Conservation (phyloP, 2,797 vertebrate genomes). For the Pseudochaenichthys georgianus region DNA sequence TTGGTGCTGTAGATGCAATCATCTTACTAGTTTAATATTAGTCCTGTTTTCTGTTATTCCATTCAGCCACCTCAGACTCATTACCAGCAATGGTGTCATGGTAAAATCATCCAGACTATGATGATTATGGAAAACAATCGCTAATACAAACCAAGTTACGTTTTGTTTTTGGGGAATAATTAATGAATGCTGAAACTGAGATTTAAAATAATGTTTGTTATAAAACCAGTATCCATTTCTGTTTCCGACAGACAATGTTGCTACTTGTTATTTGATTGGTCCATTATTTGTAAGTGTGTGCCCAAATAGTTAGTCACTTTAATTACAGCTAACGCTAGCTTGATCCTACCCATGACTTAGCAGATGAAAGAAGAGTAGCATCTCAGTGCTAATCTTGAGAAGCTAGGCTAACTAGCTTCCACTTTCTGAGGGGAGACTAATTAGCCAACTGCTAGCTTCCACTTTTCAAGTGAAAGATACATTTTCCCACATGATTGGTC, state of each 20-base stretch:
- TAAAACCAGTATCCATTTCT: neutral
- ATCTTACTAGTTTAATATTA: constrained; percentile 25
- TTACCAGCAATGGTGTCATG: constrained; percentile 29
- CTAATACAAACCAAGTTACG: constrained; percentile 10
- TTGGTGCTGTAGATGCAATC: constrained; percentile 28
- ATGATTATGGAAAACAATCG: constrained; percentile 20
- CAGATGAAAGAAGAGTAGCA: neutral
- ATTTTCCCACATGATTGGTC: neutral
- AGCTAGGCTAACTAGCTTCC: neutral
- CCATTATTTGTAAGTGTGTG: neutral
- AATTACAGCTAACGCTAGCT: neutral
- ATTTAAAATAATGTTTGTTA: neutral
- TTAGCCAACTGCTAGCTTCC: neutral
- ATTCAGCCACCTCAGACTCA: constrained; percentile 35
- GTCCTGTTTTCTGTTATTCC: constrained; percentile 53
- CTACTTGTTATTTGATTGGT: neutral
- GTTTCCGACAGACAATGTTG: neutral
- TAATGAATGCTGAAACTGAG: neutral
- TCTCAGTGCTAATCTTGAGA: neutral
- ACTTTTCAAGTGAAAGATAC: neutral
- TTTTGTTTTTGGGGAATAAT: neutral
- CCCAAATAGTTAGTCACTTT: neutral
- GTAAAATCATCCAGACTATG: constrained; percentile 24
- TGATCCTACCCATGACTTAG: neutral
- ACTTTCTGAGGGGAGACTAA: neutral